Evolutionary conservation across 2,888 invertebrate species (phyloP), one percentile per base, ranked within the genome.

Genomic region (Diadegma fenestrale): DNA sequence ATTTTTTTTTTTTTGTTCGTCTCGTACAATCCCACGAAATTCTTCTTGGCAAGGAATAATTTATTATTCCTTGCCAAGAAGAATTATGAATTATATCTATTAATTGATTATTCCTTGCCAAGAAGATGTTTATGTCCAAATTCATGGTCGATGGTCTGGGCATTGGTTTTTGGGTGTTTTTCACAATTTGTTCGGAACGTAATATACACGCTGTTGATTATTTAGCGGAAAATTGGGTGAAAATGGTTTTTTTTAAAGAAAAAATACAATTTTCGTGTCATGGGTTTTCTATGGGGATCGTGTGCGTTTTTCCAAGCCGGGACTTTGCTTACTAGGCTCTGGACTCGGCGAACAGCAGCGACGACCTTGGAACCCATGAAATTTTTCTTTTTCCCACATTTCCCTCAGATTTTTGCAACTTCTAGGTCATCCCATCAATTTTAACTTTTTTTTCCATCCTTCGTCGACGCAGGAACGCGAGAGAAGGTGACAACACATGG

Each of bases 401-500:
- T 14, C 26, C 58, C 14, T 14, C 26, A n/a, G 8, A 22, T 54
- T 54, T 54, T 54, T 58, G 26, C 14, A n/a, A n/a, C n/a, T n/a
- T n/a, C n/a, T n/a, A n/a, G n/a, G n/a, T n/a, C n/a, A n/a, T n/a
- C n/a, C n/a, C n/a, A n/a, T n/a, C n/a, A n/a, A n/a, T n/a, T n/a
- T n/a, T n/a, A n/a, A n/a, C n/a, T n/a, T n/a, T n/a, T 37, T n/a
- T 48, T 72, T 37, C 41, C 22, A 5, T 54, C 6, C 26, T 68
- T 8, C 14, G 51, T 71, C 33, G 1, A 54, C 37, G 33, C n/a
- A 98, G 98, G 98, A 98, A 93, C 95, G 98, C 54, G 98, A 99
- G 94, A 95, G 98, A 89, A 95, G 98, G 90, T 96, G 98, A 30
- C 99, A 99, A 92, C 99, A 99, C 93, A 97, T 98, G 94, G 96